Evolutionary conservation across 2,797 vertebrate species (phyloP), one percentile per base, ranked within the genome.

Genomic region (Parambassis ranga): DNA sequence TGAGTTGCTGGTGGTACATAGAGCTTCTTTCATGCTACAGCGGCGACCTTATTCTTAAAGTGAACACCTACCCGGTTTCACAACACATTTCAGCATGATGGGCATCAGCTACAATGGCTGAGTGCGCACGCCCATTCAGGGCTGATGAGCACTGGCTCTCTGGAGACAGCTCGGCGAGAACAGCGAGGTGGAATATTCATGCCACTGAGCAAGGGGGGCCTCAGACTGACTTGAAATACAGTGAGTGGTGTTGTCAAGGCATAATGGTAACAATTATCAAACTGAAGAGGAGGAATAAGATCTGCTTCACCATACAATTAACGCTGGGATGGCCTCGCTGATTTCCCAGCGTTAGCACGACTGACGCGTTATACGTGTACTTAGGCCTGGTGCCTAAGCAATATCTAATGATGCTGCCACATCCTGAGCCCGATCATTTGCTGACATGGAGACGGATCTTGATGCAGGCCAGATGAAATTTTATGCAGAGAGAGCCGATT

Each of bases 111-210:
- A 50, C 77, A 51, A 71, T 57, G 81, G 80, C 69, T 77, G 71
- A 76, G 57, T 71, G 46, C 70, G 80, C 69, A 67, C 65, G 33
- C 65, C 42, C 71, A 86, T 83, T 86, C 76, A 79, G 80, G 76
- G 72, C 66, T 65, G 84, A 83, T 83, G 76, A 82, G 71, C 79
- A 50, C 60, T 41, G 51, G 44, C 58, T 88, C 83, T 85, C 82
- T 5, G 65, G 84, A 84, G 87, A 86, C 82, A 78, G 58, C 67
- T 78, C 52, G 75, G 77, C 67, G 71, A 83, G 79, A 84, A 88
- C 83, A 87, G 70, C 65, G 83, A 88, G 83, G 79, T 90, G 85
- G 81, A 91, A 90, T 88, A 88, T 89, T 71, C 71, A 76, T 87
- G 86, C 81, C 89, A 90, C 71, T 86, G 81, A 86, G 80, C 83